Evolutionary conservation across 2,888 invertebrate genomes (phyloP), one percentile per base, ranked within the genome.

Genomic region (Euplagia quadripunctaria): DNA sequence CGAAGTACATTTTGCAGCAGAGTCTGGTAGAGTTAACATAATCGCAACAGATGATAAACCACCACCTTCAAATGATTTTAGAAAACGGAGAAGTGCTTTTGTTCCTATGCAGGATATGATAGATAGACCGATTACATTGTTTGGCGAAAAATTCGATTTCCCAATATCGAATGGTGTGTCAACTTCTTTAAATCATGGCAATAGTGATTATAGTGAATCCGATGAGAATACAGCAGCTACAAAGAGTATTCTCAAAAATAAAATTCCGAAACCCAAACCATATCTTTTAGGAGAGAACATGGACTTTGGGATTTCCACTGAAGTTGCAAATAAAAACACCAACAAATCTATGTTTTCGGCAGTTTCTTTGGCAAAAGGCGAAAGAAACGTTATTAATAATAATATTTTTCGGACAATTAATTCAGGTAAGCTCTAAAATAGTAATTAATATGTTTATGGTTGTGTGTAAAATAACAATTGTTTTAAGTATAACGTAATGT

Each of bases 1-100:
- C 0, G 98, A 98, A 94, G 97, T 98, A 46, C 98, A 98, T 91
- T 98, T 98, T 89, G 97, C 98, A 0, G 97, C 98, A 20, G 98
- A 98, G 88, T 97, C 98, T 1, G 98, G 98, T 0, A 97, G 97
- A 85, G 98, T 98, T 0, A 98, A 98, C 88, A 98, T 98, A 75
- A 98, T 98, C 52, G 98, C 98, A 88, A 98, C 98, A 0, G 98
- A 98, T 91, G 98, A 97, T 79, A 98, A 98, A 90, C 98, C 98
- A 65, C 98, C 98, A 14, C 98, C 98, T 8, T 97, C 98, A 0
- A 97, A 97, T 88, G 97, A 98, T 89, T 98, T 98, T 88, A 96
- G 98, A 78, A 96, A 97, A 85, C 94, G 97, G 81, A 96, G 97
- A 82, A 96, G 96, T 82, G 96, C 96, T 69, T 91, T 95, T 86